Percentiles rank a stretch among this genome's conserved stretches.
Evolutionary conservation across 1,140 invertebrate species (phyloP).

Genomic region (Eriosoma lanigerum): DNA sequence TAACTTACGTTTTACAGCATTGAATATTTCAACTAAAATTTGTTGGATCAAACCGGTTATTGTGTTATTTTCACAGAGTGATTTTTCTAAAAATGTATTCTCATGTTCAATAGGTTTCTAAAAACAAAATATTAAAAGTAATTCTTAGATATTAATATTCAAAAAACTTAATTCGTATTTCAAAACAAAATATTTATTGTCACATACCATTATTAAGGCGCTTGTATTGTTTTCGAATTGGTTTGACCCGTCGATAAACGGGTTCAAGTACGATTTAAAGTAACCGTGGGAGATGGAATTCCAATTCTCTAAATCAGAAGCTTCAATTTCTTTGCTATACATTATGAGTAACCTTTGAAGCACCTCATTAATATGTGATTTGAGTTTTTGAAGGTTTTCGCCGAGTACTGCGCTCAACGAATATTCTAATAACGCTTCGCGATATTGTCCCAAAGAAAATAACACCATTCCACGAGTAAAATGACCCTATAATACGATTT

Average conservation of each 20-base stretch:
- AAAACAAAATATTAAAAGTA: background rate
- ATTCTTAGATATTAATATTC: background rate
- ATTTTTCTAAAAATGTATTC: background rate
- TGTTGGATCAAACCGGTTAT: slow-evolving; percentile 25
- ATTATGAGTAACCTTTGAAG: slow-evolving; percentile 16
- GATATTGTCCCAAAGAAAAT: slow-evolving; percentile 65
- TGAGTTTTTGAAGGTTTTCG: slow-evolving; percentile 54
- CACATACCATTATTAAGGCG: background rate
- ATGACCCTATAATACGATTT: slow-evolving; percentile 64
- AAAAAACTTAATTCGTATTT: background rate
- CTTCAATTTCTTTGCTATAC: slow-evolving; percentile 3
- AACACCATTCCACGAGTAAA: slow-evolving; percentile 68
- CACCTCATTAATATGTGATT: slow-evolving; percentile 19
- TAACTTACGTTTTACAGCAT: slow-evolving; percentile 7
- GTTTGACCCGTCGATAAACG: background rate
- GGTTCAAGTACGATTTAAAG: slow-evolving; percentile 26
- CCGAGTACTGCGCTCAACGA: slow-evolving; percentile 66
- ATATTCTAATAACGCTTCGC: slow-evolving; percentile 69
- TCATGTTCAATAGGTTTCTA: slow-evolving; percentile 1
- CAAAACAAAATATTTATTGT: background rate
- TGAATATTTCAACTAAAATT: slow-evolving; percentile 15
- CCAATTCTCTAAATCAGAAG: background rate
- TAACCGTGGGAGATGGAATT: slow-evolving; percentile 4
- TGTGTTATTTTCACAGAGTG: background rate
- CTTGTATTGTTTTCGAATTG: background rate